Percentiles rank a stretch among this genome's conserved stretches.
These are phyloP conservation scores for Limonius californicus DNA, from an alignment of 1,140 invertebrate species.

Conservation along the genomic window DNA sequence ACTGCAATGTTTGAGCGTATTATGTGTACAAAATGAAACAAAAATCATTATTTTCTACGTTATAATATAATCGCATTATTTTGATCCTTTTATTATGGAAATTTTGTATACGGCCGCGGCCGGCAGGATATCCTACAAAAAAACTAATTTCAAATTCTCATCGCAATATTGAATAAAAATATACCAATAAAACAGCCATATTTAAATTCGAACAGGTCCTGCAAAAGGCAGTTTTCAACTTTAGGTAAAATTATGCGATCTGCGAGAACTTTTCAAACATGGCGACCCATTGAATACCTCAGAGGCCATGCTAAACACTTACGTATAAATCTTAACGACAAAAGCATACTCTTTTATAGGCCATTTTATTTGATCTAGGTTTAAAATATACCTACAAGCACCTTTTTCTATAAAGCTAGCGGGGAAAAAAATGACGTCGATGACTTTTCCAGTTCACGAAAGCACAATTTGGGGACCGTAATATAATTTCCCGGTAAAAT, in stretches of 20 bases:
- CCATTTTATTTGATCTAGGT: background rate
- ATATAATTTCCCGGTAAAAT: background rate
- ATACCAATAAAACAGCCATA: too few relatives aligned
- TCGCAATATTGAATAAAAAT: too few relatives aligned
- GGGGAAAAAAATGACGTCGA: background rate
- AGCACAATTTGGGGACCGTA: background rate
- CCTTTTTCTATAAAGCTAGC: background rate
- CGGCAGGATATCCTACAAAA: too few relatives aligned
- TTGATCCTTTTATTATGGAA: too few relatives aligned
- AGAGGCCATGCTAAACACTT: background rate
- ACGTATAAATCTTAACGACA: background rate
- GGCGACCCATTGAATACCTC: constrained; percentile 1
- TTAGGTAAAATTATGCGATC: background rate
- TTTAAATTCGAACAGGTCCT: background rate
- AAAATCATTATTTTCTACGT: background rate
- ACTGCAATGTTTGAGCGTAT: constrained; percentile 4
- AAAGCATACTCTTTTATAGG: background rate
- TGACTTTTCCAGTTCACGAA: background rate
- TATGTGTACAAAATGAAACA: background rate
- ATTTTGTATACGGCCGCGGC: too few relatives aligned
- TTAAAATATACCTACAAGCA: background rate
- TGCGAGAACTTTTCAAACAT: background rate
- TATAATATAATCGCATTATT: too few relatives aligned
- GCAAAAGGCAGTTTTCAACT: background rate
- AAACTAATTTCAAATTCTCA: too few relatives aligned